Percentiles rank a stretch among this genome's conserved stretches.
phyloP scores from a whole-genome alignment of 2,113 vertebrate species.

The Rhea pennata region DNA sequence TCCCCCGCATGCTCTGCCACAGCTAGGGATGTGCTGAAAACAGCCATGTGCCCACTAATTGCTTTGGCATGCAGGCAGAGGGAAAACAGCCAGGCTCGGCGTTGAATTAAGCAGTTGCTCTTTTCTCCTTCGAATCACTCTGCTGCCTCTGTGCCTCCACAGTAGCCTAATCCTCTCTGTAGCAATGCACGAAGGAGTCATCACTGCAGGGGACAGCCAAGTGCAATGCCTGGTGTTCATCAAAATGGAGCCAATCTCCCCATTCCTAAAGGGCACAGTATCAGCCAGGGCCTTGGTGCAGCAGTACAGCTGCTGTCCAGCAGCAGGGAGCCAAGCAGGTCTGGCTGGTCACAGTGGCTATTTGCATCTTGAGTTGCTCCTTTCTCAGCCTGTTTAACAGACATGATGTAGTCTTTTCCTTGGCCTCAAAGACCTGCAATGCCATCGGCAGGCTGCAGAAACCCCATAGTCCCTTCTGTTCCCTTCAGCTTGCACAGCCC shows the following conservation, averaged over 20 bases:
- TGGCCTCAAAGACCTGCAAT: not conserved
- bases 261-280: not conserved
- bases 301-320: not conserved
- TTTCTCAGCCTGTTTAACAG: not conserved
- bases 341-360: not conserved
- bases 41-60: not conserved
- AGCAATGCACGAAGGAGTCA: not conserved
- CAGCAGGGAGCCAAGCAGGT: not conserved
- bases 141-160: not conserved
- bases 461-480: not conserved
- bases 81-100: not conserved
- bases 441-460: not conserved
- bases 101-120: not conserved
- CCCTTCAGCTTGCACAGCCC: not conserved
- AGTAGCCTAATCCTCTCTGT: not conserved
- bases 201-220: not conserved
- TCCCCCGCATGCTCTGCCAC: not conserved
- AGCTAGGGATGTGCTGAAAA: not conserved
- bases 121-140: not conserved
- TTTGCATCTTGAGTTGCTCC: not conserved
- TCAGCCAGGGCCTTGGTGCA: not conserved
- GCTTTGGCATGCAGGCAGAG: not conserved
- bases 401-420: not conserved
- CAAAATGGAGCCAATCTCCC: not conserved
- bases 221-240: not conserved